Evolutionary conservation across 2,113 vertebrate species (phyloP).

Genomic region (Labrus mixtus): DNA sequence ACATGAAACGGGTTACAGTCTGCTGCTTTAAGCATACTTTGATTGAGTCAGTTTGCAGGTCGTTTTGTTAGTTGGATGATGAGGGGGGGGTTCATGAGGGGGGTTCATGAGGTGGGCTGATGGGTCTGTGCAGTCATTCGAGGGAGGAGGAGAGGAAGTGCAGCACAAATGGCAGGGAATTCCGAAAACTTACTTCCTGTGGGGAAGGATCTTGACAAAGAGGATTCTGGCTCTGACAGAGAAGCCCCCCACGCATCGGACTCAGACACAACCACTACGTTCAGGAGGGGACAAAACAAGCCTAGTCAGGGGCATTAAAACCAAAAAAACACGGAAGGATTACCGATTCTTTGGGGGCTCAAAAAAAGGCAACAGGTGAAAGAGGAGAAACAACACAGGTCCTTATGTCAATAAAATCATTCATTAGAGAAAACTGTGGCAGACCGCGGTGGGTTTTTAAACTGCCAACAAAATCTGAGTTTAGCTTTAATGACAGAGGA

Average conservation of each 20-base stretch:
- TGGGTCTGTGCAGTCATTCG: slow-evolving; percentile 63
- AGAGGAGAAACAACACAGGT: slow-evolving; percentile 12
- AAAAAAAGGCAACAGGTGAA: not conserved
- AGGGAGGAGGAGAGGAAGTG: slow-evolving; percentile 18
- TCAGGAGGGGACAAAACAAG: slow-evolving; percentile 73
- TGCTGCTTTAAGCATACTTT: not conserved
- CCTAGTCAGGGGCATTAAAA: slow-evolving; percentile 39
- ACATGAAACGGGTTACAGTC: slow-evolving; percentile 56
- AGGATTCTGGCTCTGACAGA: slow-evolving; percentile 87
- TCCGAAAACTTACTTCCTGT: slow-evolving; percentile 94
- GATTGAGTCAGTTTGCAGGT: slow-evolving; percentile 9
- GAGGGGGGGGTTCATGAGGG: slow-evolving; percentile 59
- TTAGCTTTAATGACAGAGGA: not conserved
- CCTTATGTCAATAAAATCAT: slow-evolving; percentile 12
- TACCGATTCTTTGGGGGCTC: not conserved
- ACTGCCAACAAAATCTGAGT: not conserved
- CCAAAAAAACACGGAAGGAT: slow-evolving; percentile 30
- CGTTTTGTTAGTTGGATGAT: slow-evolving; percentile 40
- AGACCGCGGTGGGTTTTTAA: not conserved
- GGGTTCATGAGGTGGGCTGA: slow-evolving; percentile 62
- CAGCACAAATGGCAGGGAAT: slow-evolving; percentile 21
- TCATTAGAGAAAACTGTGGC: not conserved
- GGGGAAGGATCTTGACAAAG: slow-evolving; percentile 91
- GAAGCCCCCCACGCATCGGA: slow-evolving; percentile 93
- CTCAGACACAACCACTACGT: slow-evolving; percentile 89